Percentiles rank a stretch among this genome's conserved stretches.
Conservation (phyloP, 2,888 invertebrate genomes). For the Dione juno region DNA sequence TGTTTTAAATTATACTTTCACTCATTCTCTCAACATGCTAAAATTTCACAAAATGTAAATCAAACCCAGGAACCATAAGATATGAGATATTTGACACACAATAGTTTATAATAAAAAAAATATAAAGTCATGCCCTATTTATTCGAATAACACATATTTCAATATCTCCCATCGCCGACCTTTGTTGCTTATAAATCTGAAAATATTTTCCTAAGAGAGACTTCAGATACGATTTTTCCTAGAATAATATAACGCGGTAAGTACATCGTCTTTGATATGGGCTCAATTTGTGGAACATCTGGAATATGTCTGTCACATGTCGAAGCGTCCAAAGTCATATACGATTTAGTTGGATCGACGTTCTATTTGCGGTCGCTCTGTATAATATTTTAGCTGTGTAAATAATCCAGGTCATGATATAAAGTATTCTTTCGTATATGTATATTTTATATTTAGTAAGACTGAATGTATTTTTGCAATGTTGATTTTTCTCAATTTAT, state of each 20-base stretch:
- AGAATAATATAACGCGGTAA: slow-evolving; percentile 35
- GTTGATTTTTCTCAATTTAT: slow-evolving; percentile 1
- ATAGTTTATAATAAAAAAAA: too few relatives aligned
- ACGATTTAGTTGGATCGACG: slow-evolving; percentile 64
- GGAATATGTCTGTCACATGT: slow-evolving; percentile 66
- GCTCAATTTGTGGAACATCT: slow-evolving; percentile 65
- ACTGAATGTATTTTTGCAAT: neutral
- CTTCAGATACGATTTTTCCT: slow-evolving; percentile 38
- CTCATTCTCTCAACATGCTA: too few relatives aligned
- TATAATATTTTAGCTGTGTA: slow-evolving; percentile 45
- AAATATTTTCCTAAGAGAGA: slow-evolving; percentile 26
- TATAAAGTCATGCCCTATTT: neutral
- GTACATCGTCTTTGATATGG: slow-evolving; percentile 63
- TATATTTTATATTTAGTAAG: slow-evolving; percentile 19
- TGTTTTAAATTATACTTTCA: too few relatives aligned
- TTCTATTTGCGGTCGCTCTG: slow-evolving; percentile 56
- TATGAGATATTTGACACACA: too few relatives aligned
- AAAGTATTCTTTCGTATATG: slow-evolving; percentile 34
- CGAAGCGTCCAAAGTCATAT: slow-evolving; percentile 63
- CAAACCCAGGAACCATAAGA: too few relatives aligned
- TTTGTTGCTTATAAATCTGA: slow-evolving; percentile 19
- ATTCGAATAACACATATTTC: neutral
- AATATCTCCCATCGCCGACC: neutral
- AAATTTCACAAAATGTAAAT: too few relatives aligned
- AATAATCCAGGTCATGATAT: slow-evolving; percentile 36